Evolutionary conservation across 1,140 invertebrate species (phyloP).

Genomic region (Camponotus pennsylvanicus): DNA sequence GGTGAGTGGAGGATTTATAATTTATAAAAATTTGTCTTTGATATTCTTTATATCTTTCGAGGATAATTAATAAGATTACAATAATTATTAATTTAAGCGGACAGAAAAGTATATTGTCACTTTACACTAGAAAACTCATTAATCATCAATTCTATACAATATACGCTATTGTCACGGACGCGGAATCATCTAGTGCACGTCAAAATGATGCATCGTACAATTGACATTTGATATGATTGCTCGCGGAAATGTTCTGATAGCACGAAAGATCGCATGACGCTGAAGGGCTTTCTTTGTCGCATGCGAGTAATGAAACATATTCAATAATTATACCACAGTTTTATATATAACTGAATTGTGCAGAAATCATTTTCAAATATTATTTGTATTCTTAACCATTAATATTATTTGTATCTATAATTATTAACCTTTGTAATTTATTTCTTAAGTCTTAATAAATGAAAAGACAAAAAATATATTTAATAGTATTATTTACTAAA

Average conservation of each 20-base stretch:
- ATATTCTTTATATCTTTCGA: not conserved
- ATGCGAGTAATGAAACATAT: not conserved
- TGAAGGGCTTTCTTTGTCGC: not conserved
- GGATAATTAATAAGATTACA: not conserved
- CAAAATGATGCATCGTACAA: conserved; percentile 9
- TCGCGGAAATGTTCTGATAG: not conserved
- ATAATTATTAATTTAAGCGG: not conserved
- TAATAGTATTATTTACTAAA: not conserved
- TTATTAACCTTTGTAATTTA: not conserved
- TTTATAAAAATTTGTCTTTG: too few relatives aligned
- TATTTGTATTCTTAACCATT: not conserved
- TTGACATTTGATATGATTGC: conserved; percentile 38
- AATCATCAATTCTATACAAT: not conserved
- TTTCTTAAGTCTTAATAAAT: too few relatives aligned
- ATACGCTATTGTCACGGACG: not conserved
- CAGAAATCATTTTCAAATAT: not conserved
- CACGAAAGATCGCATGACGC: conserved; percentile 44
- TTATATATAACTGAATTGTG: not conserved
- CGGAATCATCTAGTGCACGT: not conserved
- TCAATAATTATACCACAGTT: conserved; percentile 13
- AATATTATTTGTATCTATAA: not conserved
- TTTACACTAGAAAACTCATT: not conserved
- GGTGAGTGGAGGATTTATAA: too few relatives aligned
- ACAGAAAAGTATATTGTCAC: not conserved
- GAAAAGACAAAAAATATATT: too few relatives aligned